Evolutionary conservation across 2,797 vertebrate genomes (phyloP), one percentile per base, ranked within the genome.

Genomic region (Morus bassanus): DNA sequence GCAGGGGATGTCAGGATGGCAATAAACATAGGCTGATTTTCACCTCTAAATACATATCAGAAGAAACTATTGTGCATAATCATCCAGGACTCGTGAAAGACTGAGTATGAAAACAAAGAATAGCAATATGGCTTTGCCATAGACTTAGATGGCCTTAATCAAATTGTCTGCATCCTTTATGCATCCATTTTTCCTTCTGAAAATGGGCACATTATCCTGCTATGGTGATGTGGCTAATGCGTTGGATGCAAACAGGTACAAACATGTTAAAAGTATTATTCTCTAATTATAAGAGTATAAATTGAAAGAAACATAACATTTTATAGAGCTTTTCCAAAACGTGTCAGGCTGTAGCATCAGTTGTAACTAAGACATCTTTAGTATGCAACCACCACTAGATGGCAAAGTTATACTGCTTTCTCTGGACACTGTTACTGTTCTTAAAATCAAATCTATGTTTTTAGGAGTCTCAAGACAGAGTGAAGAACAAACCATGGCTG

Each of bases 331-430:
- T 51, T 88, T 72, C 69, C 18, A 37, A 72, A 75, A 63, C 2
- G 10, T 9, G 11, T 35, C 48, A 56, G 51, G 51, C 25, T 43
- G 7, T 30, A 79, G 56, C 3, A 2, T 11, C 13, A 43, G 10
- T 7, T 68, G 57, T 33, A n/a, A 27, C 56, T 11, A 39, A n/a
- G 41, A 21, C 25, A 17, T 30, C 5, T 7, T 24, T 25, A 78
- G 76, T 78, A 30, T 4, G n/a, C 13, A 85, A 68, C 53, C 76
- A 91, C 98, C 98, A 97, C 97, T 98, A 98, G 98, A 96, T 98
- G 98, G 98, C 98, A 97, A 98, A 98, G 70, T 95, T 70, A 95
- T 72, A 94, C 97, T 96, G 70, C 60, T 95, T 63, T 88, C 89
- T 51, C 74, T 84, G 72, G 85, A 83, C 33, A 33, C 50, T 11